Base-by-base conservation (phyloP, 2,888 invertebrate species). In the Sceliomorpha sp. region DNA sequence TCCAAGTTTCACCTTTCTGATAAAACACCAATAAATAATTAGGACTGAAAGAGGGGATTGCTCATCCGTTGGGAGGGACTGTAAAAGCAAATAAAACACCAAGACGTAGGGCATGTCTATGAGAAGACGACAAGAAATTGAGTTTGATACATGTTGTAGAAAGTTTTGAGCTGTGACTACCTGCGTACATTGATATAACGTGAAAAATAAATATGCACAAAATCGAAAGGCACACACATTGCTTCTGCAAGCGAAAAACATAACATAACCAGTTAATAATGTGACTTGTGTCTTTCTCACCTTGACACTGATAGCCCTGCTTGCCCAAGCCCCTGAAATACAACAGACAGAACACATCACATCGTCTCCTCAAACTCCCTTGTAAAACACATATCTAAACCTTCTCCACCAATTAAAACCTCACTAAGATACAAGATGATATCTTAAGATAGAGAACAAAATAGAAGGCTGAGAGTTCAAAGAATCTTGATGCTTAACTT, bases 221-320 rank as follows among this genome's bases (percentile, higher is more conserved):
- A 70, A 55, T 53, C 39, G 60, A 59, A 71, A 70, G 50, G 69
- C 73, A 74, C 51, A 66, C 73, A 73, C 72, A 78, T 76, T 77
- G 75, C 73, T 80, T 79, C 77, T 79, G 82, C 84, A 83, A 85
- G 82, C 81, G 75, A 75, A 70, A n/a, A 79, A 76, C 72, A 72
- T 74, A 80, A 80, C 77, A 80, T 79, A 84, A 79, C 85, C 79
- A 77, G 85, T 85, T 85, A 85, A 85, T 85, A 88, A 86, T 83
- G 85, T 87, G 87, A 87, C 73, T 84, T 87, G 87, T 88, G 88
- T 87, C 88, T 85, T 85, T 82, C 88, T 88, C 92, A 96, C 96
- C 96, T 96, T 97, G 97, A 91, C 97, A 97, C 90, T 97, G 97
- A 92, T 97, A 97, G 89, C 97, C 97, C 92, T 97, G 97, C 91